Conservation (phyloP, 2,888 invertebrate genomes). For the Halocaridina rubra region DNA sequence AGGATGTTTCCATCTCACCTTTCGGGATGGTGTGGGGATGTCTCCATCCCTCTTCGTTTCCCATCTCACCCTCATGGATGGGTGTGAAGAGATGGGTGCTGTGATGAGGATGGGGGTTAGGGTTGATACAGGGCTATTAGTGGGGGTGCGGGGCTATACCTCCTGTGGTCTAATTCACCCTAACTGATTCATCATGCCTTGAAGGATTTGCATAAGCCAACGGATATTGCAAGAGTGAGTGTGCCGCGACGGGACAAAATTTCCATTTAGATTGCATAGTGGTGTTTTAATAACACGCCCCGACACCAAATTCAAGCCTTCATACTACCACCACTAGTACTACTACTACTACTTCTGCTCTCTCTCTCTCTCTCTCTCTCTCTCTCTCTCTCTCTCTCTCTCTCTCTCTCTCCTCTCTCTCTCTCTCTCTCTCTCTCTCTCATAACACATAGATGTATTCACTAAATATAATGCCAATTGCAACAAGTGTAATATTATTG, state of each 20-base stretch:
- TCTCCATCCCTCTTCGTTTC: no score
- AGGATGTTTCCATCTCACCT: no score
- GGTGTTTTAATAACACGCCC: constrained; percentile 41
- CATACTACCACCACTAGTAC: neutral
- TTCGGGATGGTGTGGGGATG: no score
- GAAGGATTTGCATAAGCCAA: constrained; percentile 41
- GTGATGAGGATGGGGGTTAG: no score
- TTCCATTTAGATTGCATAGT: constrained; percentile 48
- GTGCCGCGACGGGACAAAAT: constrained; percentile 28
- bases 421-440: no score
- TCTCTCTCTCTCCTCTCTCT: constrained; percentile 18
- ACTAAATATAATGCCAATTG: no score
- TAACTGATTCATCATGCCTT: constrained; percentile 40
- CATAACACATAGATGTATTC: no score
- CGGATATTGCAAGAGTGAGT: constrained; percentile 33
- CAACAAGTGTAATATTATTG: no score
- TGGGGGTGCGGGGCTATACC: no score
- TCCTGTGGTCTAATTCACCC: constrained; percentile 37
- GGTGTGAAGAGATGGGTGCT: no score
- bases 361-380: neutral
- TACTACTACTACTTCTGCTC: neutral
- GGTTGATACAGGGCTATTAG: no score
- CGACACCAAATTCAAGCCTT: neutral
- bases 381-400: constrained; percentile 21
- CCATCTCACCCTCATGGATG: no score